Percentiles rank a stretch among this genome's conserved stretches.
phyloP scores from a whole-genome alignment of 2,797 vertebrate genomes.

The Catamblyrhynchus diadema region DNA sequence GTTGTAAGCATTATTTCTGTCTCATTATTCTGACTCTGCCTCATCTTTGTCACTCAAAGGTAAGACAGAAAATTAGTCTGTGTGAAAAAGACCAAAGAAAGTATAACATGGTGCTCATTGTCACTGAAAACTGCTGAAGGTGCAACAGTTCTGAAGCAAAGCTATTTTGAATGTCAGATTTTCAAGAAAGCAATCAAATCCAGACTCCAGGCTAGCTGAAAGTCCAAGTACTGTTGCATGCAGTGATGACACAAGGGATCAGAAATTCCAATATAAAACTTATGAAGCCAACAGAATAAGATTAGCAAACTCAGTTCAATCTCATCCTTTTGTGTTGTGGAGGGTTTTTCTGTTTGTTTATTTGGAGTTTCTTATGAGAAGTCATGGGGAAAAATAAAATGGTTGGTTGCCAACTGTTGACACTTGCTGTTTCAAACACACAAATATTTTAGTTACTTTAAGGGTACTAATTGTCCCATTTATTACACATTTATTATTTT shows the following conservation, averaged over 20 bases:
- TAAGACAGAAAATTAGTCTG: neutral
- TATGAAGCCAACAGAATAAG: neutral
- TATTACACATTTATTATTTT: neutral
- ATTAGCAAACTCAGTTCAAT: neutral
- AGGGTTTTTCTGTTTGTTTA: neutral
- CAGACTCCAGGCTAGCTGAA: neutral
- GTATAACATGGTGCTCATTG: neutral
- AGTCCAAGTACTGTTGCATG: neutral
- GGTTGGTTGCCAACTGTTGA: neutral
- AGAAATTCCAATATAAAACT: neutral
- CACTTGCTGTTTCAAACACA: neutral
- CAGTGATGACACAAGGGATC: neutral
- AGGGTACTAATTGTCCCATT: neutral
- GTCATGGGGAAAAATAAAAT: neutral
- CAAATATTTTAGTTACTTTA: neutral
- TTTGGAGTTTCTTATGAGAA: neutral
- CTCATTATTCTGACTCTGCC: neutral
- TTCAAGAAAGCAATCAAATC: neutral
- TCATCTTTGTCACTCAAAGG: neutral
- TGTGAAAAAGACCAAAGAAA: neutral
- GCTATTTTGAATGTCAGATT: neutral
- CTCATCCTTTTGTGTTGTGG: neutral
- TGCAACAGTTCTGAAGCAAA: neutral
- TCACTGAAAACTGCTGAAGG: neutral
- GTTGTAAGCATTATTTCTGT: neutral